phyloP scores from a whole-genome alignment of 2,113 vertebrate genomes.

The Epinephelus lanceolatus region DNA sequence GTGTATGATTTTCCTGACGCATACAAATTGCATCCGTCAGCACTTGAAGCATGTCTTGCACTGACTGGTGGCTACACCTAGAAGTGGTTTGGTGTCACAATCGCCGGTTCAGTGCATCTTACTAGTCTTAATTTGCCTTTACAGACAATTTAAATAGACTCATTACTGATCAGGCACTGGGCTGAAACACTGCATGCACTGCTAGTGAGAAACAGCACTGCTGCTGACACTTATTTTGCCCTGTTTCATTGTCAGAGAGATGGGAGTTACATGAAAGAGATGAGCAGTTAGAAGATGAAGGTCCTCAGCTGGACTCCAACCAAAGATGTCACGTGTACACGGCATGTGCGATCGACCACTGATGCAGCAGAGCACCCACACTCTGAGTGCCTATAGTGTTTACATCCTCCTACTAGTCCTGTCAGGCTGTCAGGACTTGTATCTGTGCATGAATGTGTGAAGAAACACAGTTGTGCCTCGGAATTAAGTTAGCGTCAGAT shows the following conservation, averaged over 20 bases:
- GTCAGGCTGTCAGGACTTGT: constrained; percentile 36
- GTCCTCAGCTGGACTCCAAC: not conserved
- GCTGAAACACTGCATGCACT: not conserved
- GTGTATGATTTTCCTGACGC: not conserved
- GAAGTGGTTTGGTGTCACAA: not conserved
- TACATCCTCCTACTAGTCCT: constrained; percentile 40
- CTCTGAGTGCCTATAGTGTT: constrained; percentile 31
- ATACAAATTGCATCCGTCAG: not conserved
- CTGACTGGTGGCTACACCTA: no score
- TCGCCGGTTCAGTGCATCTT: not conserved
- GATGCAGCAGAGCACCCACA: constrained; percentile 33
- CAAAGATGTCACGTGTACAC: constrained; percentile 2
- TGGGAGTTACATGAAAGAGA: not conserved
- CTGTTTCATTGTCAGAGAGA: not conserved
- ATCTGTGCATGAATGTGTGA: constrained; percentile 26
- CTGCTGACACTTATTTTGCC: not conserved
- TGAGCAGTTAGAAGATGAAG: not conserved
- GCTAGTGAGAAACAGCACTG: no score
- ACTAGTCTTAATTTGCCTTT: not conserved
- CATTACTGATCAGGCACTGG: not conserved
- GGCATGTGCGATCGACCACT: not conserved
- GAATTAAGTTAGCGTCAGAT: constrained; percentile 15
- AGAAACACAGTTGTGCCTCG: not conserved
- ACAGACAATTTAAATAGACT: not conserved
- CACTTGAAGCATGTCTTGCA: no score